Base-by-base conservation (phyloP, 2,797 vertebrate genomes). In the Smutsia gigantea region DNA sequence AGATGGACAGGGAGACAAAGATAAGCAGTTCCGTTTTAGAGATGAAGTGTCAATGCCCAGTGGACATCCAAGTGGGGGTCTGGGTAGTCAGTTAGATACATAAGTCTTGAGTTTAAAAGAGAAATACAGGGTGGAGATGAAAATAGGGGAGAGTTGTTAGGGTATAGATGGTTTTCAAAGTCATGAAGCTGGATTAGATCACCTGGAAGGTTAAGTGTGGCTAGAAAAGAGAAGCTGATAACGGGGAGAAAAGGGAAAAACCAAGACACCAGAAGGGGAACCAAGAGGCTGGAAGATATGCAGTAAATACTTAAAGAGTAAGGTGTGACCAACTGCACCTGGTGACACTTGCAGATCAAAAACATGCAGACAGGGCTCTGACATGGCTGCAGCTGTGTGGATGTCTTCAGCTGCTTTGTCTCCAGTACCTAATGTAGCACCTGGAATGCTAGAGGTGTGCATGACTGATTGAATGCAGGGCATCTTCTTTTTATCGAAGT, bases 321-420 rank as follows among this genome's bases (percentile, higher is more conserved):
- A 12, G 25, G 23, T 18, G 8, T n/a, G 46, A 14, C 1, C 51
- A 46, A 7, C 7, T n/a, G 14, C 0, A 23, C 3, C 7, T 7
- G 14, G 13, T 25, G 15, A 21, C 5, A 15, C 4, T 7, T 17
- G 42, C 9, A 51, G 21, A n/a, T 37, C 4, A 7, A 79, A 64
- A 55, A 61, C 49, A 9, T 10, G 5, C 59, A 9, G 27, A 68
- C 15, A 77, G 34, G n/a, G 7, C 13, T 2, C 19, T 57, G 74
- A 39, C 7, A 9, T 9, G 21, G 51, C 31, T 17, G n/a, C 61
- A 71, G 23, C 19, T n/a, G 29, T 5, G 9, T 1, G 4, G 23
- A 59, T 0, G 0, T 46, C 55, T 37, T 66, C 5, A 4, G 11
- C 18, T 71, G 49, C 31, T 21, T 84, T 69, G 39, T 57, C 18